These are phyloP conservation scores for Notodonta dromedarius DNA, from an alignment of 2,888 invertebrate species.

Conservation along the genomic window DNA sequence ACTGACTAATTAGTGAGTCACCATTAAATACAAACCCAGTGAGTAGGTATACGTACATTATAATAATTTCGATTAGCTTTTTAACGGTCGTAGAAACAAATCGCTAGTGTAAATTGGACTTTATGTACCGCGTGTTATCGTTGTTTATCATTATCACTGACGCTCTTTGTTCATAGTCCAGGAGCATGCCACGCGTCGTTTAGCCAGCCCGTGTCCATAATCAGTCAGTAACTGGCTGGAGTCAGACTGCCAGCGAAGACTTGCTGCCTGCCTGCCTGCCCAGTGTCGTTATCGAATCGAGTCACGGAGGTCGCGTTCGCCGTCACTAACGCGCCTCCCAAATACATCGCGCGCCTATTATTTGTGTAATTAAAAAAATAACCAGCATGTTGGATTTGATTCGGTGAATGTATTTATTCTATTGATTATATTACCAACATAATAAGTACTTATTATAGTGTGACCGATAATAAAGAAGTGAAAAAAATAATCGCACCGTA, in stretches of 20 bases:
- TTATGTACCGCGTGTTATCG: conserved; percentile 17
- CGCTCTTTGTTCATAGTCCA: conserved; percentile 13
- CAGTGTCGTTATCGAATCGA: conserved; percentile 31
- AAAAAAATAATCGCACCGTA: background rate
- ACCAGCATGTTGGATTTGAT: background rate
- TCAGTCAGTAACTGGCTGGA: conserved; percentile 10
- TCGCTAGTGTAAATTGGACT: background rate
- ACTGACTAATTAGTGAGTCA: too few relatives aligned
- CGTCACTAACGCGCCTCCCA: background rate
- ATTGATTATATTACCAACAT: background rate
- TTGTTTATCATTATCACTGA: conserved; percentile 15
- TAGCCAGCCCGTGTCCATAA: background rate
- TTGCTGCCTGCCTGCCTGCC: too few relatives aligned
- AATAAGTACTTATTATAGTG: too few relatives aligned
- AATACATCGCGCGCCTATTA: background rate
- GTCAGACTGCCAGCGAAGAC: too few relatives aligned
- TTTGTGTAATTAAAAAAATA: background rate
- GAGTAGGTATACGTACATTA: too few relatives aligned
- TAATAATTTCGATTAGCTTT: too few relatives aligned
- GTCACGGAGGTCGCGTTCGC: conserved; percentile 30
- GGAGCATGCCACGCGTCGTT: too few relatives aligned
- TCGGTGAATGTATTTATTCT: background rate
- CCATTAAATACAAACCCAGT: too few relatives aligned
- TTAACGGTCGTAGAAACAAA: too few relatives aligned
- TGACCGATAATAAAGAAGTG: background rate